Base-by-base conservation (phyloP, 2,888 invertebrate genomes). In the Caradrina clavipalpis region DNA sequence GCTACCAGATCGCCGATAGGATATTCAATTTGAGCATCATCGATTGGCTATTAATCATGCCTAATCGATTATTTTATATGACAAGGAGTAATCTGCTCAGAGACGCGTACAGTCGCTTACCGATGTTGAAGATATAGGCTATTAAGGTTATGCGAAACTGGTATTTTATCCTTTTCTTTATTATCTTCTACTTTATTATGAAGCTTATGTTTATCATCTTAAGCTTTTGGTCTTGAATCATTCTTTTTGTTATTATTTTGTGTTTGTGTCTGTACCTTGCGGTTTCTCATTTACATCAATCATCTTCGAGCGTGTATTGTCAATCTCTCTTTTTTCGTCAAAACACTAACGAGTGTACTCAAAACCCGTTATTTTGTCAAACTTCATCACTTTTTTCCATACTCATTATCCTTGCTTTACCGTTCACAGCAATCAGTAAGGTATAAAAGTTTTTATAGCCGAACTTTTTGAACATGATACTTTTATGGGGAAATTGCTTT, bases 401-500 rank as follows among this genome's bases (percentile, higher is more conserved):
- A 53, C 31, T 54, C 47, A 63, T 58, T 50, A 53, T 51, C 21
- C 19, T 53, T 60, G 26, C 35, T 62, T 10, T 45, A n/a, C 42
- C 39, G 26, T 56, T 22, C 58, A 76, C 39, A 54, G 58, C 58
- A 78, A 80, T 73, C 81, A 78, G 56, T 26, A 8, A 50, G 54
- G 45, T 68, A 77, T 69, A 69, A 78, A 73, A 73, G 65, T 56
- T 65, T 76, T 81, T 81, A 68, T 62, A 50, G 72, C 73, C 64
- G 49, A 65, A 65, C 62, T 78, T 78, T 76, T 77, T 53, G 22
- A 72, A 65, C 61, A 65, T 60, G 50, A 77, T 81, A 72, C 73
- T 78, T 82, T 83, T 87, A 86, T 75, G 69, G 77, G 67, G 19
- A 85, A 86, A 87, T 90, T 86, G 78, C 84, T 69, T 60, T 26